phyloP scores from a whole-genome alignment of 2,797 vertebrate species.

The Iguana delicatissima region DNA sequence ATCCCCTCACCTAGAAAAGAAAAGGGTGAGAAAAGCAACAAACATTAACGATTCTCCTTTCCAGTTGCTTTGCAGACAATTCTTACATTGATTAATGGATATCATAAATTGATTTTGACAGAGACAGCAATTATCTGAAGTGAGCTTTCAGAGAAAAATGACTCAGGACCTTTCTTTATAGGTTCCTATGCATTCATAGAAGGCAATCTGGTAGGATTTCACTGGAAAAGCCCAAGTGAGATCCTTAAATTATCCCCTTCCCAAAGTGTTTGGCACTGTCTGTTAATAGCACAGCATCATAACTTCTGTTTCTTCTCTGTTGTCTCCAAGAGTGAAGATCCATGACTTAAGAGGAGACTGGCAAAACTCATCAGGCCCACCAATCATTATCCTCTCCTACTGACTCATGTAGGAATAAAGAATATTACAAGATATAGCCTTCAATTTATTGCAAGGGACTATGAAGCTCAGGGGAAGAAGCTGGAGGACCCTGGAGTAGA shows the following conservation, averaged over 20 bases:
- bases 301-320: too few relatives aligned
- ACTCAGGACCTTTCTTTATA: constrained; percentile 19
- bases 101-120: constrained; percentile 30
- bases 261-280: too few relatives aligned
- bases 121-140: background rate
- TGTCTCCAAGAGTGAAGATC: too few relatives aligned
- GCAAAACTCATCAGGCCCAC: too few relatives aligned
- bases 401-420: too few relatives aligned
- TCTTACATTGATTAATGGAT: constrained; percentile 19
- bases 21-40: background rate
- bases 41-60: background rate
- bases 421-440: too few relatives aligned
- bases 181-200: background rate
- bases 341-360: too few relatives aligned
- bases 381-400: too few relatives aligned
- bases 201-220: background rate
- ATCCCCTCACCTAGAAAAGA: background rate
- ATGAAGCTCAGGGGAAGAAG: too few relatives aligned
- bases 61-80: background rate
- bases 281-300: too few relatives aligned
- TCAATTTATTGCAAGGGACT: too few relatives aligned
- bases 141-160: background rate
- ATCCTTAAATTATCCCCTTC: background rate
- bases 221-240: background rate
- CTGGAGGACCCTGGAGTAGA: too few relatives aligned